A percentile compares a stretch with the other conserved stretches of the same genome.
These are phyloP conservation scores for Pomatostomus ruficeps DNA, from an alignment of 2,113 vertebrate species.

Conservation along the genomic window DNA sequence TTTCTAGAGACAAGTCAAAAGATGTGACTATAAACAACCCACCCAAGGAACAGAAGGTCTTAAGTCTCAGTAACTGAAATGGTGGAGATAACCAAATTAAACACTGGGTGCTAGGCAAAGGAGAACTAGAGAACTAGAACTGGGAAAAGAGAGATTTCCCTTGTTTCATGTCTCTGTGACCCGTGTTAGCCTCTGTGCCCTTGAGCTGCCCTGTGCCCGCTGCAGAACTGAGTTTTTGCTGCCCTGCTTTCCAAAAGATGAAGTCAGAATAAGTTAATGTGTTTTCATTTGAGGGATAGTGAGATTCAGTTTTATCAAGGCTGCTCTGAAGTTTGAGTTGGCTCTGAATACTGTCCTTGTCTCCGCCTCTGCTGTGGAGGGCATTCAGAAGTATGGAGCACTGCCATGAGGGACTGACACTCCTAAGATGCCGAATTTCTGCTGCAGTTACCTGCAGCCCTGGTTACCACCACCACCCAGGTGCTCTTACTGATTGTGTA, in stretches of 20 bases:
- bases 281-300: not conserved
- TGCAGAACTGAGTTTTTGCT: not conserved
- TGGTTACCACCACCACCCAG: not conserved
- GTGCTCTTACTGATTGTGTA: not conserved
- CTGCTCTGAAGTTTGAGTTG: not conserved
- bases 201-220: not conserved
- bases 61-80: not conserved
- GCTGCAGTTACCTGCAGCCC: not conserved
- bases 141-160: not conserved
- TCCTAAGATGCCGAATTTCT: not conserved
- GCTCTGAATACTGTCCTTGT: not conserved
- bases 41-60: not conserved
- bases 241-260: not conserved
- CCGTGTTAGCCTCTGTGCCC: not conserved
- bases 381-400: not conserved
- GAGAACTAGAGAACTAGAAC: not conserved
- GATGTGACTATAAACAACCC: not conserved
- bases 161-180: accelerated
- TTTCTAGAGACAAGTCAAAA: not conserved
- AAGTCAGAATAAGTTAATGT: conserved; percentile 27
- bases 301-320: not conserved
- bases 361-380: not conserved
- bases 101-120: not conserved
- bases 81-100: not conserved
- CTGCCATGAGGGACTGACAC: not conserved